phyloP scores from a whole-genome alignment of 2,113 vertebrate genomes.

The Hyperopisus bebe region DNA sequence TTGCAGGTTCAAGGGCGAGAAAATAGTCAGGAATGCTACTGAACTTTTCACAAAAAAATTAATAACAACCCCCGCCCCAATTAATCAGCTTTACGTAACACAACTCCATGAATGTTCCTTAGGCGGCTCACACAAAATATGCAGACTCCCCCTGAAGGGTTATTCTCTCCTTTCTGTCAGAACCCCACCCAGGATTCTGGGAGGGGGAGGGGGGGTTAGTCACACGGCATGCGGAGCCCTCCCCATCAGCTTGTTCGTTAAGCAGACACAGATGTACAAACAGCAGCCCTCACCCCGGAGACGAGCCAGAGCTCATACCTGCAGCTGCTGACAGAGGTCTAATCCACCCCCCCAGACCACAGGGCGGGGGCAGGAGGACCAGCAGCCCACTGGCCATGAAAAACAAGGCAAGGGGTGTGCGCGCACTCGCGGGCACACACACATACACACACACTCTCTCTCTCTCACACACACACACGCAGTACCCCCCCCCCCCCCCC shows the following conservation, averaged over 20 bases:
- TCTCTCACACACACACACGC: not conserved
- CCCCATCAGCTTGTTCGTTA: not conserved
- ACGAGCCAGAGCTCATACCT: not conserved
- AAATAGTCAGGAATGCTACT: not conserved
- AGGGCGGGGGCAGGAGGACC: not conserved
- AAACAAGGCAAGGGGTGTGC: not conserved
- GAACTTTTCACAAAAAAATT: not conserved
- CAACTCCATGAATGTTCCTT: not conserved
- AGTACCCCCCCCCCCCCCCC: not conserved
- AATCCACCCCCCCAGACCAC: not conserved
- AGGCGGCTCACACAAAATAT: not conserved
- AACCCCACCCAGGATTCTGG: not conserved
- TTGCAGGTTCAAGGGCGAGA: not conserved
- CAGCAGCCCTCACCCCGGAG: not conserved
- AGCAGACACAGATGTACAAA: slow-evolving; percentile 14
- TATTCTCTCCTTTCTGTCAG: not conserved
- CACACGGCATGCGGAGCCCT: not conserved
- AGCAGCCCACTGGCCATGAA: not conserved
- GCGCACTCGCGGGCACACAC: not conserved
- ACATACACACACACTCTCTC: no score
- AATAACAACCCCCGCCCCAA: not conserved
- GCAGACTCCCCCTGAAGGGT: not conserved
- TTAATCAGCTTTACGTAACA: not conserved
- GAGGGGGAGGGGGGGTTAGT: not conserved
- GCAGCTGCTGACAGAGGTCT: not conserved